These are phyloP conservation scores for Otolemur crassicaudatus DNA, from an alignment of 2,797 vertebrate species.

Conservation along the genomic window DNA sequence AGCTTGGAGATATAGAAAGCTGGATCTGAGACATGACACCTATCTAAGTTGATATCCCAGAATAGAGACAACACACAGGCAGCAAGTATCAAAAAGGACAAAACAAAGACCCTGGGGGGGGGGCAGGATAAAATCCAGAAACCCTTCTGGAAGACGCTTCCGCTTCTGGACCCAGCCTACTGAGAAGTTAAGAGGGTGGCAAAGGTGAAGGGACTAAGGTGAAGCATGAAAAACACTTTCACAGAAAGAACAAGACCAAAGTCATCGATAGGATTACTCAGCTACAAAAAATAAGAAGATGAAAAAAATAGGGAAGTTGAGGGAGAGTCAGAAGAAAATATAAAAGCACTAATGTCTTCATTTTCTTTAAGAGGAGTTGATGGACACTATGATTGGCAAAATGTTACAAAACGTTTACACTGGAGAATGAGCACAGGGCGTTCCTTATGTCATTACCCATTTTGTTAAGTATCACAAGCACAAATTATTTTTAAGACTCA, in stretches of 20 bases:
- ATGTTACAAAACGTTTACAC: not conserved
- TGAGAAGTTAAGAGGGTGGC: not conserved
- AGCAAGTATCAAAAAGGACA: not conserved
- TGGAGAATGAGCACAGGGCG: not conserved
- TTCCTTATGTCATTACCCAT: not conserved
- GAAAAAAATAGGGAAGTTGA: not conserved
- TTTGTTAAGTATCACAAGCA: conserved; percentile 41
- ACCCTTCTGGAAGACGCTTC: not conserved
- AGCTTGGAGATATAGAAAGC: not conserved
- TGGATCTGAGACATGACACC: not conserved
- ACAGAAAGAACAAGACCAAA: conserved; percentile 3
- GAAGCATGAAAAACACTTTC: conserved; percentile 34
- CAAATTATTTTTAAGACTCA: conserved; percentile 40
- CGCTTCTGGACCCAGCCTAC: not conserved
- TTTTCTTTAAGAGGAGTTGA: conserved; percentile 32
- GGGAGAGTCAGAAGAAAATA: not conserved
- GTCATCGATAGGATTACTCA: not conserved
- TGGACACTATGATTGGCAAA: conserved; percentile 23
- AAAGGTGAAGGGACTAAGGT: not conserved
- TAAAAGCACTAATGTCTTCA: conserved; percentile 36
- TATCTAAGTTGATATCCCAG: not conserved
- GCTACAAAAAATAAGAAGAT: not conserved
- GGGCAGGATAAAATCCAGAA: not conserved
- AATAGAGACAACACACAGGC: not conserved
- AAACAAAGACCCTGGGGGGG: not conserved